Conservation (phyloP, 64 coral and sea anemone genomes). For the Platygyra sinensis region DNA sequence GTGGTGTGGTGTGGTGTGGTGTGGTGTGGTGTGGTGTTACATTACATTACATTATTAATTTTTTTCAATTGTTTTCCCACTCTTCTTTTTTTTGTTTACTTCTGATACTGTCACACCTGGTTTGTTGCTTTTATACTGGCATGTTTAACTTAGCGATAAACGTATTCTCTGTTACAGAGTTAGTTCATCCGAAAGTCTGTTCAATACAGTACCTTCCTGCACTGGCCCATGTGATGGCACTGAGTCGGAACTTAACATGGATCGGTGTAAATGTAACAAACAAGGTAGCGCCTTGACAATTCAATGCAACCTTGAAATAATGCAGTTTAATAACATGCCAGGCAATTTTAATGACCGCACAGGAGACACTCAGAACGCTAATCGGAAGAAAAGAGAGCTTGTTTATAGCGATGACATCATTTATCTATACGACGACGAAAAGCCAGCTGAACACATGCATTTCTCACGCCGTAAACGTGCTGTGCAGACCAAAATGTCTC, state of each 20-base stretch:
- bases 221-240: background rate
- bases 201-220: background rate
- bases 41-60: no score
- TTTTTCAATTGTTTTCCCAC: no score
- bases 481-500: background rate
- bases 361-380: background rate
- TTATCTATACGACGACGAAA: slow-evolving; percentile 29
- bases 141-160: no score
- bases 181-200: background rate
- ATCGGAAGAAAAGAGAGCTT: background rate
- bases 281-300: background rate
- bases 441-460: background rate
- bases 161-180: background rate
- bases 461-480: background rate
- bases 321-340: slow-evolving; percentile 4
- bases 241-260: background rate
- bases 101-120: no score
- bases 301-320: background rate
- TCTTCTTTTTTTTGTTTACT: no score
- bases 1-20: no score
- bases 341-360: background rate
- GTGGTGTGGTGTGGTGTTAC: no score
- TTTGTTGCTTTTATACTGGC: no score
- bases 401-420: slow-evolving; percentile 61
- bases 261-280: background rate